Base-by-base conservation (phyloP, 23 tunicate species). In the Halocynthia aurantium region DNA sequence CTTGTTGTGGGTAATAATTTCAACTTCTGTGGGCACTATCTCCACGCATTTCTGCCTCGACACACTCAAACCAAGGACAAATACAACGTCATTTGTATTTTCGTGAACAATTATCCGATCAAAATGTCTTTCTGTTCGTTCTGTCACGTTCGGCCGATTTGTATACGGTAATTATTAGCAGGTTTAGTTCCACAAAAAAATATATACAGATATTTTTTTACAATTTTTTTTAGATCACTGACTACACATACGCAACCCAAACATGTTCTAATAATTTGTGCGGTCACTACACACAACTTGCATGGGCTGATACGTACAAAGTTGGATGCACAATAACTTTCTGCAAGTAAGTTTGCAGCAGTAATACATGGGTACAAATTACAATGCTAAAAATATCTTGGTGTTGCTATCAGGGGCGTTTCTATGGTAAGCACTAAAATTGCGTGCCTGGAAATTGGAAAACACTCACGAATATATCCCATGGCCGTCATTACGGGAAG, bases 251-350 rank as follows among this genome's bases (percentile, higher is more conserved):
- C 75, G 52, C 52, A 18, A 62, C 6, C 6, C 6, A 6, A 8
- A 4, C 75, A 8, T 77, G 81, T 62, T 13, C 75, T 49, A 55
- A 55, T 6, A 52, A 57, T 6, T 5, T 5, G 5, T 77, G 81
- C 44, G 81, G 81, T 15, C 81, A 77, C 63, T 77, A 64, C 71
- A 62, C 71, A 9, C 81, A 77, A 62, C 52, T 77, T 8, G 71
- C 63, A 5, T 77, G 81, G 81, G 71, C 81, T 22, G 51, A 60
- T 4, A 60, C 71, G 12, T 61, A 55, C 51, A 77, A 77, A 77
- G 71, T 77, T 19, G 81, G 81, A 17, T 77, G 81, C 50, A 72
- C 71, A 51, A 63, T 77, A n/a, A 55, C 81, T 15, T 22, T n/a
- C 55, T 77, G 81, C 81, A 40, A 62, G 81, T 77, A 15, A 77